Evolutionary conservation across 1,140 invertebrate species (phyloP).

Genomic region (Lordiphosa collinella): DNA sequence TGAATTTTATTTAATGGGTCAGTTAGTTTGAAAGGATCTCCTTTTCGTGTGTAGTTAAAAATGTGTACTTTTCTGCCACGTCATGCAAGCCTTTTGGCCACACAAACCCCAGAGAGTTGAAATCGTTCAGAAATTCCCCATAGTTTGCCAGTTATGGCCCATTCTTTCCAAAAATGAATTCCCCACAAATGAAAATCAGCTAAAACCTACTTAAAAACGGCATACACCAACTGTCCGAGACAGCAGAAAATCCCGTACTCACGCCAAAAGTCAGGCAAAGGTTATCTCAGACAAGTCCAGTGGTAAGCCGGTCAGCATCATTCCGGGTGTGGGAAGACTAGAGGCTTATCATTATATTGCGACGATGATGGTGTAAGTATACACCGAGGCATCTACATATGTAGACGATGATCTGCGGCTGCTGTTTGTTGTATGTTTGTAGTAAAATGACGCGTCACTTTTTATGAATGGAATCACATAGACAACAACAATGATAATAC

Average conservation of each 20-base stretch:
- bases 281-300: slow-evolving; percentile 52
- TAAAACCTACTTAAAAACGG: slow-evolving; percentile 47
- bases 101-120: not conserved
- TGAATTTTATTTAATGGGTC: too few relatives aligned
- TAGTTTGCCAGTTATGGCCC: slow-evolving; percentile 33
- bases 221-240: slow-evolving; percentile 52
- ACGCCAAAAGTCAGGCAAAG: slow-evolving; percentile 52
- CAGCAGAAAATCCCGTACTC: slow-evolving; percentile 50
- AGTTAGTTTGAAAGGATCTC: too few relatives aligned
- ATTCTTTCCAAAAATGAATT: slow-evolving; percentile 57
- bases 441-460: slow-evolving; percentile 59
- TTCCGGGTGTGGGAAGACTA: slow-evolving; percentile 62
- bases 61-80: not conserved
- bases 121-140: slow-evolving; percentile 20
- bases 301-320: slow-evolving; percentile 33
- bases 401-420: slow-evolving; percentile 26
- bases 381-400: slow-evolving; percentile 6
- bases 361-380: slow-evolving; percentile 1
- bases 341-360: slow-evolving; percentile 36
- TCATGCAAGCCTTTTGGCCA: not conserved
- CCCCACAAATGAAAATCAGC: slow-evolving; percentile 34
- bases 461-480: slow-evolving; percentile 60
- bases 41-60: not conserved
- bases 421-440: slow-evolving; percentile 32
- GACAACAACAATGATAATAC: slow-evolving; percentile 4